Base-by-base conservation (phyloP, 2,113 vertebrate species). In the Passer domesticus region DNA sequence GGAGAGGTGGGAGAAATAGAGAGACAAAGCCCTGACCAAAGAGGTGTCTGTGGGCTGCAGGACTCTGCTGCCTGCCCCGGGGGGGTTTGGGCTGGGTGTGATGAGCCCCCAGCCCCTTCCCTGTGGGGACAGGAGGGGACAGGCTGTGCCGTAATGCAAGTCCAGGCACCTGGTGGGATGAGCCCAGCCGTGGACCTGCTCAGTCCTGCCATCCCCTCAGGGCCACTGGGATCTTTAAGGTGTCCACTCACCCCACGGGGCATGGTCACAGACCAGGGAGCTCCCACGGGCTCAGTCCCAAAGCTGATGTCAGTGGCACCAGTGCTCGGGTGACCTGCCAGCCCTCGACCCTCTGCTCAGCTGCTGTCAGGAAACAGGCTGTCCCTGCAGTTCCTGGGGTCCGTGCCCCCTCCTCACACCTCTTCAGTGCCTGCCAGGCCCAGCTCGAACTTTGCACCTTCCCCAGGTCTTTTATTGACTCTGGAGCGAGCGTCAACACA, bases 161-260 rank as follows among this genome's bases (percentile, higher is more conserved):
- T 19, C n/a, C 0, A 0, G 55, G 37, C 52, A 78, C 18, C 10
- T 1, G 3, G 7, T 10, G 22, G 62, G 5, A 21, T 85, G 70
- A 67, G 50, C 47, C 28, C 79, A 63, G 46, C 10, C 12, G 2
- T 0, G 16, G 24, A 8, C 8, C 28, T 70, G n/a, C 69, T 31
- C 23, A 27, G 82, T 62, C 55, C 53, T 73, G 44, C 25, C 0
- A 0, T 55, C 25, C 73, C 49, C 59, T 41, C 24, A 0, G 76
- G 27, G 21, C 11, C 1, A 6, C 28, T 22, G 41, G 7, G 4
- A 35, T 59, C 35, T 59, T 75, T 56, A 46, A 76, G 49, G 0
- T 0, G 8, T 56, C 30, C 27, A 0, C 55, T 79, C 67, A 55
- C 18, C 35, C 23, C 4, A 1, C 0, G 0, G 21, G 15, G 52